Evolutionary conservation across 2,113 vertebrate genomes (phyloP).

Genomic region (Calypte anna): DNA sequence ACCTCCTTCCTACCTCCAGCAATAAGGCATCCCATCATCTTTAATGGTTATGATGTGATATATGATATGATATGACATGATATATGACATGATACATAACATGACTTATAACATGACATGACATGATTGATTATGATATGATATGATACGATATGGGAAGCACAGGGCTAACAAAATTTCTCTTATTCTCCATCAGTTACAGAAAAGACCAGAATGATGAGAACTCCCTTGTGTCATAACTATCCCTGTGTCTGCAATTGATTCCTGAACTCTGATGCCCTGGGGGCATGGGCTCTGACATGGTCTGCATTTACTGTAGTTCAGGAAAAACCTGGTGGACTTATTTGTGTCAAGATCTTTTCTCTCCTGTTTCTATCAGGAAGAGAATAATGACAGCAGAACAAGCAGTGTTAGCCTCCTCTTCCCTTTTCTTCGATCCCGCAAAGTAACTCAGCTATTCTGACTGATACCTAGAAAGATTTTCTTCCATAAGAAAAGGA

Average conservation of each 20-base stretch:
- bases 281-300: not conserved
- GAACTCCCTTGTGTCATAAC: not conserved
- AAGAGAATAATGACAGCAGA: not conserved
- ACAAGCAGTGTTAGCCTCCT: not conserved
- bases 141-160: not conserved
- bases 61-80: no score
- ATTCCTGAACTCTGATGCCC: not conserved
- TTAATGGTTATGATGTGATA: not conserved
- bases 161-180: not conserved
- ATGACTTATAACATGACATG: no score
- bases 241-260: not conserved
- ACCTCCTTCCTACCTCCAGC: not conserved
- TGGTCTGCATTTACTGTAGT: not conserved
- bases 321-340: not conserved
- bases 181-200: not conserved
- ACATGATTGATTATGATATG: no score
- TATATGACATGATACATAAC: no score
- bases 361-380: not conserved
- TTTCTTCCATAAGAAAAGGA: not conserved
- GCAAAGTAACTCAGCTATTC: not conserved
- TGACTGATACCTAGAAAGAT: not conserved
- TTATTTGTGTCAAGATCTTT: not conserved
- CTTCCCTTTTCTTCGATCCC: not conserved
- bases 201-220: not conserved
- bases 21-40: rapidly evolving